Conservation (phyloP, 2,113 vertebrate genomes). For the Hypomesus transpacificus region DNA sequence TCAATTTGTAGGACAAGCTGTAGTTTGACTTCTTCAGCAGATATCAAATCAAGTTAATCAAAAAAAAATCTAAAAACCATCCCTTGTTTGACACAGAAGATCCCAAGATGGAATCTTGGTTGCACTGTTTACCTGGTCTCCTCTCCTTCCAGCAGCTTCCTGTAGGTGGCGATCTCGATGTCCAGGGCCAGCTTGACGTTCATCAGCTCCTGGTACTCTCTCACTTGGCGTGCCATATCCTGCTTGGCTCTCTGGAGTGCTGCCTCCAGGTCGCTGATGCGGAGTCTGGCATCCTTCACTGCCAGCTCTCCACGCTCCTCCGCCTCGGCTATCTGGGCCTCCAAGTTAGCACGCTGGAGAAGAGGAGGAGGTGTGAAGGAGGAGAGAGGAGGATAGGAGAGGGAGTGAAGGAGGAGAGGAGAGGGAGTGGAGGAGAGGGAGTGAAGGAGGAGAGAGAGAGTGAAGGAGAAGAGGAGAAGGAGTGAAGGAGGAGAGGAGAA, state of each 20-base stretch:
- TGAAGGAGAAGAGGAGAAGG: too few species aligned
- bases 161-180: conserved; percentile 90
- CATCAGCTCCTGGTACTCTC: conserved; percentile 89
- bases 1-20: too few species aligned
- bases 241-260: conserved; percentile 85
- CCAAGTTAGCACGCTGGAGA: conserved; percentile 78
- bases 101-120: neutral
- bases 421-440: too few species aligned
- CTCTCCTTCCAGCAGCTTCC: conserved; percentile 89
- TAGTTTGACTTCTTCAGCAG: too few species aligned
- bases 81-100: neutral
- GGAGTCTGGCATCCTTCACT: conserved; percentile 80
- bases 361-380: conserved; percentile 2
- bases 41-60: neutral
- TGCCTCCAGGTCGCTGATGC: conserved; percentile 78
- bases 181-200: conserved; percentile 87
- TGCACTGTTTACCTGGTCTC: conserved; percentile 74
- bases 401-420: too few species aligned
- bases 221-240: conserved; percentile 83
- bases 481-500: too few species aligned
- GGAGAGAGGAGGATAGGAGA: too few species aligned
- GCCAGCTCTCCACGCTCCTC: conserved; percentile 85
- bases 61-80: neutral
- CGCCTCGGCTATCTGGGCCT: conserved; percentile 80
- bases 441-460: too few species aligned